Evolutionary conservation across 2,113 vertebrate species (phyloP), one percentile per base, ranked within the genome.

Genomic region (Pluvialis apricaria): DNA sequence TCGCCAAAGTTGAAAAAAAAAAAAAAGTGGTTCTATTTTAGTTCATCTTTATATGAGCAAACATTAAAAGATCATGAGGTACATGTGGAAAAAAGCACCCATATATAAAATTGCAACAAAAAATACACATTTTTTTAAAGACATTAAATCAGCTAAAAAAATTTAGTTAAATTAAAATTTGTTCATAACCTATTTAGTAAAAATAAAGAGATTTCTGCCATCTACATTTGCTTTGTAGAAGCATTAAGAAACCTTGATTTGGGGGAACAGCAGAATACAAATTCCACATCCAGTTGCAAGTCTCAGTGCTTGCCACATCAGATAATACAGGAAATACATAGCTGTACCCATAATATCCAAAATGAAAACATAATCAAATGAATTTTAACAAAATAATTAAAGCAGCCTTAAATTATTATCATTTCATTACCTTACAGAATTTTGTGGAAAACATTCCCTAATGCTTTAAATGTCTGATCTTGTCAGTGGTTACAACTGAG

Each of bases 31-130:
- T 24, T 64, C 15, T 57, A 19, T 42, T 86, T 79, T 40, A 45
- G 22, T n/a, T 61, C 22, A 38, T 18, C 32, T 47, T 79, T 49
- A 21, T 68, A 65, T 36, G 20, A 82, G 82, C 5, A 87, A 71
- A 52, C 1, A 31, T 24, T 61, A 26, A 82, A 69, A 38, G 1
- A 18, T 38, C 16, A 49, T 22, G 11, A 88, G 3, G 0, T 29
- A 5, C 2, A 8, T 17, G 13, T 12, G 3, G 18, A 60, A 79
- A 93, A 84, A 4, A 3, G 1, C 3, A 70, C 0, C 8, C 22
- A 36, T 19, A 73, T 54, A 57, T 36, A 68, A 88, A 88, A 72
- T 31, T 29, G 4, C 5, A 70, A 44, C 1, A 55, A 55, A 65
- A 0, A 38, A 52, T 42, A 19, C 3, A 10, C 2, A 9, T 11